These are phyloP conservation scores for Blomia tropicalis DNA, from an alignment of 2,888 invertebrate species.

Conservation along the genomic window DNA sequence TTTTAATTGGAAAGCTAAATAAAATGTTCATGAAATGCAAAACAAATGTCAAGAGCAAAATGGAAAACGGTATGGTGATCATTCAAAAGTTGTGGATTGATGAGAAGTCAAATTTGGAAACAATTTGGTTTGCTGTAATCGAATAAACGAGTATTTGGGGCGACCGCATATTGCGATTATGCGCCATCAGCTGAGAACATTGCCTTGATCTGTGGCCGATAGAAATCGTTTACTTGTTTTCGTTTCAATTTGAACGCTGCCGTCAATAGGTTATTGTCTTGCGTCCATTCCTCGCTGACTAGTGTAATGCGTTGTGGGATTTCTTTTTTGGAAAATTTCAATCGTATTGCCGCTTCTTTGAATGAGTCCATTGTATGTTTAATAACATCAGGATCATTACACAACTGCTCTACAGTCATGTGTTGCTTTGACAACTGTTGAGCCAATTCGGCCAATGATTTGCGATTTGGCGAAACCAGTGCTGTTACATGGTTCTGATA, in stretches of 20 bases:
- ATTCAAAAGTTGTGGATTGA: no score
- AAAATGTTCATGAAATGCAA: no score
- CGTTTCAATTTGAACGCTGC: conserved; percentile 43
- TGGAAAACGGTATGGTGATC: no score
- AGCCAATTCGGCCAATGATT: conserved; percentile 51
- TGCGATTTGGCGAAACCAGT: conserved; percentile 59
- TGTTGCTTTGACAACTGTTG: conserved; percentile 43
- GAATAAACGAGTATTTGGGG: no score
- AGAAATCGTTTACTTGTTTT: conserved; percentile 39
- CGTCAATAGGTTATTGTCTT: conserved; percentile 42
- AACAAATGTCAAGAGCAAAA: no score
- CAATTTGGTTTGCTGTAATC: no score
- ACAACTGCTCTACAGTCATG: conserved; percentile 23
- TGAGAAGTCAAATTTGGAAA: no score
- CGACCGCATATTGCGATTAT: no score
- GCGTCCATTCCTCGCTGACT: conserved; percentile 40
- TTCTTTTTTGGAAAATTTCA: conserved; percentile 31
- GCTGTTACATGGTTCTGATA: conserved; percentile 70
- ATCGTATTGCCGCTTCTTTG: not conserved
- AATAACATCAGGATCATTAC: conserved; percentile 9
- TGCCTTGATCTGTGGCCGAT: conserved; percentile 36
- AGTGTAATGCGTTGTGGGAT: conserved; percentile 39
- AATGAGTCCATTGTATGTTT: not conserved
- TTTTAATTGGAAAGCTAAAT: no score
- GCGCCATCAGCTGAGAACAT: no score